A percentile compares a stretch with the other conserved stretches of the same genome.
Evolutionary conservation across 1,140 invertebrate genomes (phyloP).

Genomic region (Eumaeus atala): DNA sequence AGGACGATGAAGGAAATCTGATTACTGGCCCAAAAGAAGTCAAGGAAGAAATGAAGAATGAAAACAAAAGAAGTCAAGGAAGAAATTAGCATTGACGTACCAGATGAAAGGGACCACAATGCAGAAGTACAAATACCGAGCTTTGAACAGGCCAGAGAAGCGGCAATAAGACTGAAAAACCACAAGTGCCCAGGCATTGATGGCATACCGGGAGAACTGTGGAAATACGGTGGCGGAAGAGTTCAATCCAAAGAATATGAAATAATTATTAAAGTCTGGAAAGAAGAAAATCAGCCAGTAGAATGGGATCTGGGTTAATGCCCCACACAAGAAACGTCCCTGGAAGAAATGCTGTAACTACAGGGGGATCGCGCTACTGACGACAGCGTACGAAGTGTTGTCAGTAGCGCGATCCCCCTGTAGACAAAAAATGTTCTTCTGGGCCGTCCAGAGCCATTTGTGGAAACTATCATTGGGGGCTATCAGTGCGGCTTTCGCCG

Average conservation of each 20-base stretch:
- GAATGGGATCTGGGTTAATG: not conserved
- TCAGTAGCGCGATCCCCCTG: not conserved
- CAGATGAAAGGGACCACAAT: too few species aligned
- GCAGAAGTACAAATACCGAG: too few species aligned
- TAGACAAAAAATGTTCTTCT: slow-evolving; percentile 10
- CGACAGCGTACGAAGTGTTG: too few species aligned
- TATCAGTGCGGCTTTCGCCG: too few species aligned
- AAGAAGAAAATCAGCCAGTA: not conserved
- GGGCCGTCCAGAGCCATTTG: slow-evolving; percentile 19
- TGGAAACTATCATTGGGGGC: too few species aligned
- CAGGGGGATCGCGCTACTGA: not conserved
- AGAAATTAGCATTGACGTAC: too few species aligned
- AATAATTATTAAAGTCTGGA: not conserved
- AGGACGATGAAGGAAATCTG: too few species aligned
- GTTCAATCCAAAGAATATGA: not conserved
- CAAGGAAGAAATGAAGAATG: too few species aligned
- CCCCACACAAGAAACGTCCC: not conserved
- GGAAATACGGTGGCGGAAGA: not conserved
- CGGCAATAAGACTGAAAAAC: not conserved
- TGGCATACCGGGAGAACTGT: not conserved
- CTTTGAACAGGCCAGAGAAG: too few species aligned
- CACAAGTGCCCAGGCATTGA: too few species aligned
- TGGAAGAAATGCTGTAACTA: not conserved
- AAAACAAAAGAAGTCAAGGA: too few species aligned
- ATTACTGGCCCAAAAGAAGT: too few species aligned